phyloP scores from a whole-genome alignment of 2,888 invertebrate species.

The Icerya purchasi region DNA sequence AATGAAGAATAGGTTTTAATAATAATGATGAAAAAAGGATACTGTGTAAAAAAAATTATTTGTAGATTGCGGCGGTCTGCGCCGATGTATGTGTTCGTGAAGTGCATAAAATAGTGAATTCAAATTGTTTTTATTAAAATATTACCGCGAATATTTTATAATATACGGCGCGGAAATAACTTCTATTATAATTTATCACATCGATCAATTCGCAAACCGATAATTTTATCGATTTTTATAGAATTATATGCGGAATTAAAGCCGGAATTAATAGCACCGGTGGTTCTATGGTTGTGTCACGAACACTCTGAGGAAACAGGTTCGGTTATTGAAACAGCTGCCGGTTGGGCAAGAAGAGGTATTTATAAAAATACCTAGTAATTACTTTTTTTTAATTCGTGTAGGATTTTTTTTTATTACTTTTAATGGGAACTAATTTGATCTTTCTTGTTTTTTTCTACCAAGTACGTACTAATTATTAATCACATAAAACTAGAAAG shows the following conservation, averaged over 20 bases:
- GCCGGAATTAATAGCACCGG: slow-evolving; percentile 69
- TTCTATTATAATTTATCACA: neutral
- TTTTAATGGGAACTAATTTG: slow-evolving; percentile 1
- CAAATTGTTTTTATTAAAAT: neutral
- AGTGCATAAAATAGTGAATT: too few relatives aligned
- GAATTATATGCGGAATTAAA: slow-evolving; percentile 72
- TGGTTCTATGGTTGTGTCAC: slow-evolving; percentile 75
- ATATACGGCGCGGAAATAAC: neutral
- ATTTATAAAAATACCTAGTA: slow-evolving; percentile 18
- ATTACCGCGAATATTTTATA: neutral
- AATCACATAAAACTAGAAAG: neutral
- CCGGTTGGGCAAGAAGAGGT: slow-evolving; percentile 63
- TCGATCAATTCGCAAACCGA: neutral
- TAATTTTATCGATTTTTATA: slow-evolving; percentile 19
- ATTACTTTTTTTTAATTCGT: too few relatives aligned
- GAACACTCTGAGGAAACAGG: slow-evolving; percentile 69
- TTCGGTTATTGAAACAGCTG: slow-evolving; percentile 56
- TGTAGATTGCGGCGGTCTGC: too few relatives aligned
- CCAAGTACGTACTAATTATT: neutral
- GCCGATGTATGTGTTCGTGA: too few relatives aligned
- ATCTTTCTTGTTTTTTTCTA: neutral
- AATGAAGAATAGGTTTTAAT: too few relatives aligned
- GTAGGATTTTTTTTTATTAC: slow-evolving; percentile 4
- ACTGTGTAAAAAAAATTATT: too few relatives aligned
- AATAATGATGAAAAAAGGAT: too few relatives aligned